phyloP scores from a whole-genome alignment of 2,888 invertebrate species.

The Apodemia hepburni region DNA sequence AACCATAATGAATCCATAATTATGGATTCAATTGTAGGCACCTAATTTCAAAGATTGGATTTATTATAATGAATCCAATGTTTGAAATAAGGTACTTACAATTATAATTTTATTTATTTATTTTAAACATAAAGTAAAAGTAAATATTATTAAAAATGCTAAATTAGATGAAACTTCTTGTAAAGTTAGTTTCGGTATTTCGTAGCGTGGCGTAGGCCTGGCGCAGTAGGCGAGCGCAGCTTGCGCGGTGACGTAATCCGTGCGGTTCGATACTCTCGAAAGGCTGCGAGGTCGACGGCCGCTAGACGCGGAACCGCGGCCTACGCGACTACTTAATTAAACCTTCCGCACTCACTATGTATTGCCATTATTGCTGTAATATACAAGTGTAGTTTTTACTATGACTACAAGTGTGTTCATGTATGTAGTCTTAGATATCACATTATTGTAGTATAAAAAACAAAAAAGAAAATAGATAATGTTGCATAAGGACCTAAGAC shows the following conservation, averaged over 20 bases:
- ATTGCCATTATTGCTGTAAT: constrained; percentile 18
- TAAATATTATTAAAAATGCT: not conserved
- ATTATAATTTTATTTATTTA: no score
- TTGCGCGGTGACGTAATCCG: constrained; percentile 67
- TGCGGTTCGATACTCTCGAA: constrained; percentile 56
- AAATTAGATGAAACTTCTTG: not conserved
- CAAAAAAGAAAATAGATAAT: not conserved
- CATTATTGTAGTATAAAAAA: not conserved
- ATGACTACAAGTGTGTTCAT: not conserved
- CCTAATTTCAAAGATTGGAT: no score
- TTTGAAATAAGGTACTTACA: no score
- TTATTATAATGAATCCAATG: no score
- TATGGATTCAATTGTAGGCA: no score
- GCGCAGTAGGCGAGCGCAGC: constrained; percentile 48
- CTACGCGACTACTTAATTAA: constrained; percentile 69
- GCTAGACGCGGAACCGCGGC: constrained; percentile 74
- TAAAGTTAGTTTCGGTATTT: constrained; percentile 16
- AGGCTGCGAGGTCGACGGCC: constrained; percentile 70
- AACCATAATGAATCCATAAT: no score
- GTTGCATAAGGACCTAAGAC: no score
- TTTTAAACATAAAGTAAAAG: not conserved
- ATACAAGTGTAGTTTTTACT: constrained; percentile 13
- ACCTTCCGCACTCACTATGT: constrained; percentile 58
- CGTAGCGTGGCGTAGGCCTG: constrained; percentile 21
- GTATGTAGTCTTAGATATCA: not conserved